phyloP scores from a whole-genome alignment of 2,888 invertebrate genomes.

The Myathropa florea region DNA sequence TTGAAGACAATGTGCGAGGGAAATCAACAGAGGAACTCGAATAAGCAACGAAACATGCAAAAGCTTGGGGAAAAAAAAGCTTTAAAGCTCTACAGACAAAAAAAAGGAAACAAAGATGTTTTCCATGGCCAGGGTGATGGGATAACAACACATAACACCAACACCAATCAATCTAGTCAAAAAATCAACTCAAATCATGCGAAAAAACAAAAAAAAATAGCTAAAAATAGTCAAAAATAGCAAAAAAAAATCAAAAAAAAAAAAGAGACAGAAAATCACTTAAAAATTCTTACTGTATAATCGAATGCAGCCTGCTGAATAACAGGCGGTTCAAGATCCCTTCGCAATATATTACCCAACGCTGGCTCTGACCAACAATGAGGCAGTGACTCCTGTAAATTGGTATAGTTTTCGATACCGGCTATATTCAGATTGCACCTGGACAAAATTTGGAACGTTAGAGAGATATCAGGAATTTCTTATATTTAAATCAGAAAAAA shows the following conservation, averaged over 20 bases:
- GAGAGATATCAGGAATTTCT: background rate
- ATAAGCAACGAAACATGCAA: background rate
- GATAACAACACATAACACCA: background rate
- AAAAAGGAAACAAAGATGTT: too few relatives aligned
- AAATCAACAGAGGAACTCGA: background rate
- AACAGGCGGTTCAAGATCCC: slow-evolving; percentile 88
- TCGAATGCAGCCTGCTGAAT: slow-evolving; percentile 94
- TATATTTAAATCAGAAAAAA: background rate
- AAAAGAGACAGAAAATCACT: background rate
- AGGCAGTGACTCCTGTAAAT: slow-evolving; percentile 85
- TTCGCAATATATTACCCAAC: slow-evolving; percentile 83
- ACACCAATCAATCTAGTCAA: background rate
- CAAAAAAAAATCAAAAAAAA: background rate
- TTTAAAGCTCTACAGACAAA: too few relatives aligned
- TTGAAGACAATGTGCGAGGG: background rate
- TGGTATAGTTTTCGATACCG: slow-evolving; percentile 89
- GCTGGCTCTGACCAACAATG: slow-evolving; percentile 90
- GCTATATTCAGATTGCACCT: slow-evolving; percentile 88
- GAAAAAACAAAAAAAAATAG: background rate
- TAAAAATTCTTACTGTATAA: slow-evolving; percentile 82
- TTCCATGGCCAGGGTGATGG: too few relatives aligned
- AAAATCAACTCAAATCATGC: background rate
- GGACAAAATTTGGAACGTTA: slow-evolving; percentile 29
- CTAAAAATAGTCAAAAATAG: background rate
- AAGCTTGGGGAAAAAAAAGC: too few relatives aligned